Base-by-base conservation (phyloP, 53 echinoderm and acorn worm genomes). In the Paelopatides confundens region DNA sequence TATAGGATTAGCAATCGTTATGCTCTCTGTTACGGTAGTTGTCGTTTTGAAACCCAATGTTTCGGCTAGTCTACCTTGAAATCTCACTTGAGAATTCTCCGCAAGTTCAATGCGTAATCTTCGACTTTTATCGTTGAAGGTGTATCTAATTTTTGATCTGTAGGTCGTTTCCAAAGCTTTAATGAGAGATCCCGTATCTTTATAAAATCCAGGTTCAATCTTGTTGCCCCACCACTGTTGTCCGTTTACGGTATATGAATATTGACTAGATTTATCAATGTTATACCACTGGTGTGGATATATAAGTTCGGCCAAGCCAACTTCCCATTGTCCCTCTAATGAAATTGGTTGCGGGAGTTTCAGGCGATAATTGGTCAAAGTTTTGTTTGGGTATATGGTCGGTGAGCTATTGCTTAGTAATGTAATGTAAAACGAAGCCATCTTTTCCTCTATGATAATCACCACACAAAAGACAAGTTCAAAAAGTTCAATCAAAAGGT, bases 231-330 rank as follows among this genome's bases (percentile, higher is more conserved):
- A 82, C 58, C 62, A 31, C 15, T 82, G 17, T 5, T 21, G 17
- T 11, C 82, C 82, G 29, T 77, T 31, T 11, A 49, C n/a, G 7
- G 77, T 77, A 4, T 77, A 77, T 30, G 29, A 31, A 40, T 82
- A 82, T 40, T 82, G 62, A 36, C 31, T 52, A 30, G 18, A 10
- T 35, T 63, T 31, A 34, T 82, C 82, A 54, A 76, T 33, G 38
- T 90, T 90, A 47, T 77, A 86, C 90, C 90, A 90, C 10, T 76
- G 78, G 40, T 85, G 49, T 4, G 90, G 90, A 68, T 67, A 90
- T 24, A 47, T 49, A 3, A 86, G 34, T 43, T 90, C 90, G 0
- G 53, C 86, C n/a, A 90, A 31, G 5, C 53, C 90, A 10, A 66
- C 67, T 40, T 82, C 81, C 53, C 81, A 81, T n/a, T 81, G 8